Conservation (phyloP, 1,140 invertebrate genomes). For the Proales similis region DNA sequence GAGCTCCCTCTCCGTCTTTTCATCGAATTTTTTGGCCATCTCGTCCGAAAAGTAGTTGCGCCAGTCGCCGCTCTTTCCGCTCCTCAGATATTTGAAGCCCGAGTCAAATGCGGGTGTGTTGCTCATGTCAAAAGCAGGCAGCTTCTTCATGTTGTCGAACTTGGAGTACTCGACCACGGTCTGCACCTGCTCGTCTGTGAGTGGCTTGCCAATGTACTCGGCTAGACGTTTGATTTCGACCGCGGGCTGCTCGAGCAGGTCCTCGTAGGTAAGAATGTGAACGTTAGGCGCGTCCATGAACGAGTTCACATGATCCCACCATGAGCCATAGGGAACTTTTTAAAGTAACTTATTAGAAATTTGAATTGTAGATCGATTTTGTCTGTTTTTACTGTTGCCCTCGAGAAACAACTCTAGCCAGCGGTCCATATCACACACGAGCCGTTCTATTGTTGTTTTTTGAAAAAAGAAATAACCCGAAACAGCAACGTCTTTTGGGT, state of each 20-base stretch:
- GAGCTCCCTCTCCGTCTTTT: neutral
- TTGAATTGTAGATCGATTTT: too few species aligned
- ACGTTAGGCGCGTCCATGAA: neutral
- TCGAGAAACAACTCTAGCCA: too few species aligned
- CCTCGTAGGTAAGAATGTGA: neutral
- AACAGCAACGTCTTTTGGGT: too few species aligned
- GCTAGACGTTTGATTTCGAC: neutral
- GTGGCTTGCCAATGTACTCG: conserved; percentile 3
- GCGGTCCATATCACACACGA: too few species aligned
- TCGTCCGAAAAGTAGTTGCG: conserved; percentile 3
- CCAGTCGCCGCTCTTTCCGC: conserved; percentile 8
- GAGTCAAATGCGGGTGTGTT: neutral
- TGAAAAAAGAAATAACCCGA: too few species aligned
- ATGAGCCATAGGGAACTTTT: conserved; percentile 17
- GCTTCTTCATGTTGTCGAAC: conserved; percentile 16
- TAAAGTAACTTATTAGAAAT: too few species aligned
- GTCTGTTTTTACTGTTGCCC: too few species aligned
- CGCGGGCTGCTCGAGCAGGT: neutral
- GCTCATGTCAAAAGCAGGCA: neutral
- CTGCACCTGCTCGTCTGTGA: neutral
- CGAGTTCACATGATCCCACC: conserved; percentile 8
- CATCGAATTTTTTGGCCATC: neutral
- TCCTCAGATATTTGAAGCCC: neutral
- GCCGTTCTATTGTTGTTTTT: too few species aligned
- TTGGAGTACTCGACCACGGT: conserved; percentile 8